Percentiles rank a stretch among this genome's conserved stretches.
phyloP scores from a whole-genome alignment of 1,140 invertebrate species.

The Arion vulgaris region DNA sequence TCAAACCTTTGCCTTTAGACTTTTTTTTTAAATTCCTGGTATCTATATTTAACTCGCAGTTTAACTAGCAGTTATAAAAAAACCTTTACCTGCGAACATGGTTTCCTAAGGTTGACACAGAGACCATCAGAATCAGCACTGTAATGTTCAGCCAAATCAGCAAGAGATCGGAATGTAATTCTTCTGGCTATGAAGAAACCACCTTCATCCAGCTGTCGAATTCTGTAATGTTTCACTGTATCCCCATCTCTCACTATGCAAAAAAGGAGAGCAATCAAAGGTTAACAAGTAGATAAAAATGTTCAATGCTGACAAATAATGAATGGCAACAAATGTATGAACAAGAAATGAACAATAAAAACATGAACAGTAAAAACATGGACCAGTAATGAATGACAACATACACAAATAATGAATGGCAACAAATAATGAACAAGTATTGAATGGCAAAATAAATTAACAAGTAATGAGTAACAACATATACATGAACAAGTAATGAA shows the following conservation, averaged over 20 bases:
- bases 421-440: too few relatives aligned
- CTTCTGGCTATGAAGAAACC: constrained; percentile 95
- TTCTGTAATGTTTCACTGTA: constrained; percentile 99
- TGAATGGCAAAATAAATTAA: too few relatives aligned
- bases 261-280: background rate
- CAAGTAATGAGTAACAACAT: too few relatives aligned
- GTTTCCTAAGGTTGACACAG: constrained; percentile 97
- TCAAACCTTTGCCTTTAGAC: too few relatives aligned
- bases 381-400: background rate
- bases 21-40: too few relatives aligned
- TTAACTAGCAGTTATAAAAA: background rate
- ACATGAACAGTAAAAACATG: too few relatives aligned
- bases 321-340: too few relatives aligned
- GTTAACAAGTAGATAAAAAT: background rate
- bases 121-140: constrained; percentile 95
- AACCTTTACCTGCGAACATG: constrained; percentile 89
- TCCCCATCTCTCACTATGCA: constrained; percentile 93
- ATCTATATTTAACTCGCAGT: too few relatives aligned
- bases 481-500: too few relatives aligned
- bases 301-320: background rate
- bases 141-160: constrained; percentile 98
- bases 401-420: too few relatives aligned
- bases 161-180: constrained; percentile 94
- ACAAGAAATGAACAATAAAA: too few relatives aligned
- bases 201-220: constrained; percentile 97